A percentile compares a stretch with the other conserved stretches of the same genome.
phyloP scores from a whole-genome alignment of 2,888 invertebrate species.

The Drosophila koepferae region DNA sequence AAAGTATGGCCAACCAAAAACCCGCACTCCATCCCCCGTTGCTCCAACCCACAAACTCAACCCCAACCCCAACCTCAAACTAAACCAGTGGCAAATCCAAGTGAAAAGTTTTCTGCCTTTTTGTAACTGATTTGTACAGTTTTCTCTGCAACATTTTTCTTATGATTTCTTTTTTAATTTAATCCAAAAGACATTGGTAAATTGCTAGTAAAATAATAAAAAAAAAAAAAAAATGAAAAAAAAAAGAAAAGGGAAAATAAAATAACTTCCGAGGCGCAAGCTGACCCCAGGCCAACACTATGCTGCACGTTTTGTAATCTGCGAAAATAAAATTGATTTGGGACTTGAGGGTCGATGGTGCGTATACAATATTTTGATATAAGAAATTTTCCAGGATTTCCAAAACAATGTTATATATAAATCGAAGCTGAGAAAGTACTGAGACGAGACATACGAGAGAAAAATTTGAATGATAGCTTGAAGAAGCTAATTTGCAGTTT shows the following conservation, averaged over 20 bases:
- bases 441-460: background rate
- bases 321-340: background rate
- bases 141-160: slow-evolving; percentile 58
- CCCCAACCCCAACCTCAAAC: slow-evolving; percentile 10
- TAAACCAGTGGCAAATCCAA: slow-evolving; percentile 47
- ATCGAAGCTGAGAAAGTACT: no score
- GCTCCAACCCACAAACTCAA: background rate
- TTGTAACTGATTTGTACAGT: slow-evolving; percentile 77
- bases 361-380: background rate
- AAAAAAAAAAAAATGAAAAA: slow-evolving; percentile 15
- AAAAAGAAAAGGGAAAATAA: slow-evolving; percentile 19
- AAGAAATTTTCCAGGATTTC: background rate
- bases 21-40: slow-evolving; percentile 11
- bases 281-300: slow-evolving; percentile 22
- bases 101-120: slow-evolving; percentile 68
- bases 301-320: slow-evolving; percentile 10
- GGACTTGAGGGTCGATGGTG: background rate
- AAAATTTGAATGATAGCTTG: background rate
- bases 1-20: slow-evolving; percentile 60
- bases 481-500: background rate
- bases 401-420: background rate
- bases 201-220: slow-evolving; percentile 72
- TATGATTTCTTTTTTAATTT: slow-evolving; percentile 79
- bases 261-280: slow-evolving; percentile 8
- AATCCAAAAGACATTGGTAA: slow-evolving; percentile 78